Conservation (phyloP, 1,140 invertebrate genomes). For the Lordiphosa clarofinis region DNA sequence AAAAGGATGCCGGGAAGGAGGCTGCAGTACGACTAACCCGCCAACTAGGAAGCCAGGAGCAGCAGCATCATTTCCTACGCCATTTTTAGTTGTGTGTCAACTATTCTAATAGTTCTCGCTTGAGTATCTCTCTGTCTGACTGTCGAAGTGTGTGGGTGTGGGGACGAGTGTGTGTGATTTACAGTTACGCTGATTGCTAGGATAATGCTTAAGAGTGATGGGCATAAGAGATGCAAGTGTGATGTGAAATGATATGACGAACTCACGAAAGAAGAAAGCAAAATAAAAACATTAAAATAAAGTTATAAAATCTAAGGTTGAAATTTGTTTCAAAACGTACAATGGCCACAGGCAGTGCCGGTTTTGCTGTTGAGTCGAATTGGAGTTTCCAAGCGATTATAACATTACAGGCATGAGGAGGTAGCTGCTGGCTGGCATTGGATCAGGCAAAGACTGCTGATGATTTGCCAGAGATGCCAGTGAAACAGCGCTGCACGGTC, state of each 20-base stretch:
- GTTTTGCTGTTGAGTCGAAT: no score
- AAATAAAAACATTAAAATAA: no score
- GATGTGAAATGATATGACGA: background rate
- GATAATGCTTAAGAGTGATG: conserved; percentile 49
- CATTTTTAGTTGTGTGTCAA: conserved; percentile 59
- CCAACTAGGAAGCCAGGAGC: conserved; percentile 45
- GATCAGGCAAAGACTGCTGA: no score
- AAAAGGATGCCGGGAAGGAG: conserved; percentile 51
- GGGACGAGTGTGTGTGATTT: conserved; percentile 58
- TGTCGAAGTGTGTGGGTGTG: background rate
- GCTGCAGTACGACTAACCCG: conserved; percentile 9
- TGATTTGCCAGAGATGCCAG: no score
- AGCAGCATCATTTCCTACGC: conserved; percentile 71
- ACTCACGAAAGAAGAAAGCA: background rate
- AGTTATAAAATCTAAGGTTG: no score
- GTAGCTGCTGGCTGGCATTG: no score
- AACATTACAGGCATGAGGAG: no score
- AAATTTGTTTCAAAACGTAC: no score
- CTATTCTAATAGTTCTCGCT: conserved; percentile 49
- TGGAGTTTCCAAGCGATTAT: no score
- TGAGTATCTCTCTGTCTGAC: conserved; percentile 20
- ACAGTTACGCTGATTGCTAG: conserved; percentile 72
- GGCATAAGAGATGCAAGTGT: conserved; percentile 2
- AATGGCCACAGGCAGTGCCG: no score
- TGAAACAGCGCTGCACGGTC: no score